Conservation (phyloP, 1,140 invertebrate genomes). For the Mercenaria mercenaria region DNA sequence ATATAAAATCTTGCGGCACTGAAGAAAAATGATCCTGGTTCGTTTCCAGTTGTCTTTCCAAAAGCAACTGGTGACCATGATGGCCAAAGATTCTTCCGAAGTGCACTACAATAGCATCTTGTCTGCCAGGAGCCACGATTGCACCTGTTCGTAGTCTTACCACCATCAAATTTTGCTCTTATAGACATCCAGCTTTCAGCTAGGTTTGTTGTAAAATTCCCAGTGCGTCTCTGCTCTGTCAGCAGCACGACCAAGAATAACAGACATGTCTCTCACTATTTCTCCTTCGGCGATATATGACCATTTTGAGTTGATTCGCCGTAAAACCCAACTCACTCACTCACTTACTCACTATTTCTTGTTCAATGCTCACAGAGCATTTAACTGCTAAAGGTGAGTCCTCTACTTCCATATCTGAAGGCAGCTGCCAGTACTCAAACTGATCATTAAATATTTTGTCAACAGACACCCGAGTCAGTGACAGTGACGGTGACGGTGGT, state of each 20-base stretch:
- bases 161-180: constrained; percentile 56
- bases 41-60: background rate
- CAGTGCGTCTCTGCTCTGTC: background rate
- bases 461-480: too few relatives aligned
- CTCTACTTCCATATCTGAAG: background rate
- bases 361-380: background rate
- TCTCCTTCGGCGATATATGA: too few relatives aligned
- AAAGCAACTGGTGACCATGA: constrained; percentile 51
- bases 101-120: constrained; percentile 46
- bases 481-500: too few relatives aligned
- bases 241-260: background rate
- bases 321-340: too few relatives aligned
- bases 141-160: constrained; percentile 46
- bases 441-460: too few relatives aligned
- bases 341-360: background rate
- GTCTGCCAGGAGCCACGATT: constrained; percentile 50
- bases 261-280: background rate
- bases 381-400: background rate
- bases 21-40: background rate
- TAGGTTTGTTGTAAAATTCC: constrained; percentile 50
- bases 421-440: too few relatives aligned
- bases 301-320: too few relatives aligned
- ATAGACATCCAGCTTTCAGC: constrained; percentile 58
- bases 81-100: constrained; percentile 41
- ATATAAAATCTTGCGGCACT: background rate